Base-by-base conservation (phyloP, 2,888 invertebrate species). In the Belgica antarctica region DNA sequence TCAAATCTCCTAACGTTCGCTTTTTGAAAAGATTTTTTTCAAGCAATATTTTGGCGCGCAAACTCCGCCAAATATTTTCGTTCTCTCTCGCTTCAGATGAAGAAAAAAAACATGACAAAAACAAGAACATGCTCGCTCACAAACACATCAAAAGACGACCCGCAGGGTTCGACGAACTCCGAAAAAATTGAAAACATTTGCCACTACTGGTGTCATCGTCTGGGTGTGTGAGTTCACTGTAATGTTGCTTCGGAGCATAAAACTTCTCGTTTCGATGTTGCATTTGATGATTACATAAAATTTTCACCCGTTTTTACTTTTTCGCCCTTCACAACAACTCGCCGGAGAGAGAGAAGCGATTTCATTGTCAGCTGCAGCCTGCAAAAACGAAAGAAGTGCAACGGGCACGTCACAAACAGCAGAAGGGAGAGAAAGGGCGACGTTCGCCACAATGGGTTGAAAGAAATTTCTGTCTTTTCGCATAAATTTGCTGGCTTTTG, bases 111-210 rank as follows among this genome's bases (percentile, higher is more conserved):
- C 12, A 10, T 47, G 41, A 66, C 65, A 66, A 41, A 47, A 46
- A 27, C 31, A 19, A 22, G 34, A 66, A 15, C 47, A 46, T 66
- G 47, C 65, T 66, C 65, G 15, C 36, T 41, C 41, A 41, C 63
- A 28, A 27, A 15, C 63, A 62, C 47, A 65, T 27, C 7, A 31
- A 62, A 24, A 19, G 8, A n/a, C 15, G 1, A 17, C 25, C 17
- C 12, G 25, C 25, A 24, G 17, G 65, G 65, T 66, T 62, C 65
- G 19, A 28, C 28, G 65, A 66, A 66, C 65, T 66, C 28, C 65
- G 47, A 66, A 66, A 47, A n/a, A 66, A 22, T 47, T 66, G 15
- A 66, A 66, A 66, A 66, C 65, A 66, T 66, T 66, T 66, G 65
- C 65, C 65, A 46, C n/a, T 66, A 66, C n/a, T n/a, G 8, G 25